These are phyloP conservation scores for Danio tinwini DNA, from an alignment of 2,797 vertebrate genomes.

Conservation along the genomic window DNA sequence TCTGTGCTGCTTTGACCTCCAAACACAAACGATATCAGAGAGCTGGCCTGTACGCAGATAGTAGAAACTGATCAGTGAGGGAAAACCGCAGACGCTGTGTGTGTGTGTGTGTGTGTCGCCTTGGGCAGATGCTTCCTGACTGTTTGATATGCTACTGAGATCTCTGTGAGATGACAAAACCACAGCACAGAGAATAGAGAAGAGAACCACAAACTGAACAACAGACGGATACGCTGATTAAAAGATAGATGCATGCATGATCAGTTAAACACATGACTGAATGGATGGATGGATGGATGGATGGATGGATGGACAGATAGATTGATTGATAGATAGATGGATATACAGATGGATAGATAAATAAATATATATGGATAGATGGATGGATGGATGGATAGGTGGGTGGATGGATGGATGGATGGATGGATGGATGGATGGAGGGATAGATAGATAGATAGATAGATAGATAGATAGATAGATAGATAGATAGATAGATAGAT, in stretches of 20 bases:
- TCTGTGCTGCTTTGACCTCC: slow-evolving; percentile 33
- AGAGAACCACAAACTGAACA: background rate
- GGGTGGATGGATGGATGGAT: rapidly evolving
- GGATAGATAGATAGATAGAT: background rate
- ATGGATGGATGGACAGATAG: background rate
- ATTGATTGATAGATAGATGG: background rate
- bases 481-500: rapidly evolving
- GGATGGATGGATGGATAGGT: background rate
- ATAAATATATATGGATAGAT: slow-evolving; percentile 20
- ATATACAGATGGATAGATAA: background rate
- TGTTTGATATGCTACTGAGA: slow-evolving; percentile 59
- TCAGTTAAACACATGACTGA: background rate
- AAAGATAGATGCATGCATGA: background rate
- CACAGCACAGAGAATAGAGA: slow-evolving; percentile 23
- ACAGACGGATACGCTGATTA: background rate
- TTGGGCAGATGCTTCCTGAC: slow-evolving; percentile 34
- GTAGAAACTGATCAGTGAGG: slow-evolving; percentile 25
- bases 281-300: background rate
- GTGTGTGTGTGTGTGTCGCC: background rate
- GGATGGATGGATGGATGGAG: background rate
- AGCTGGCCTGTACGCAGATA: slow-evolving; percentile 24
- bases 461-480: rapidly evolving
- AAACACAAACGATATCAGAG: slow-evolving; percentile 35
- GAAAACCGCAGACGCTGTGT: background rate
- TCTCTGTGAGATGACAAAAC: slow-evolving; percentile 37